Conservation (phyloP, 1,140 invertebrate species). For the Mercenaria mercenaria region DNA sequence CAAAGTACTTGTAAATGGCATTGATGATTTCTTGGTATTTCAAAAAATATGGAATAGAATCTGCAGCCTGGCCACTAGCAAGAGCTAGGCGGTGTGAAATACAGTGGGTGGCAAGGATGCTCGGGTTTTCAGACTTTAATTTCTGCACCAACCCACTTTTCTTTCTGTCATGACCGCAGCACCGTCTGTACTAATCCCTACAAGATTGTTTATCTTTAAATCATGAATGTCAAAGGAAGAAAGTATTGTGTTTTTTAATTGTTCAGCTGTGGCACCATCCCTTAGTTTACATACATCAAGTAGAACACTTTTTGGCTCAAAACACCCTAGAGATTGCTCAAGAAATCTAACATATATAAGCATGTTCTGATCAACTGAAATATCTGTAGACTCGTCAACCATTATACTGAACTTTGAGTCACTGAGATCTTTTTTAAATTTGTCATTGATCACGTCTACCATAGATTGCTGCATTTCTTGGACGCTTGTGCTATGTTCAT, state of each 20-base stretch:
- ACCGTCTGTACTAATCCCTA: slow-evolving; percentile 25
- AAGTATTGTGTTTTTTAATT: neutral
- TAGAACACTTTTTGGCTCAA: slow-evolving; percentile 17
- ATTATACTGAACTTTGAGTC: neutral
- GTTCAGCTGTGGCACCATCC: neutral
- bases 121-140: neutral
- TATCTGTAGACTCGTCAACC: slow-evolving; percentile 47
- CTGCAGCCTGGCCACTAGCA: slow-evolving; percentile 12
- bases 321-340: neutral
- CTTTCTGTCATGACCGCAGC: slow-evolving; percentile 10
- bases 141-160: neutral
- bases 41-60: slow-evolving; percentile 16
- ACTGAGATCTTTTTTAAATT: no score
- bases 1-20: slow-evolving; percentile 10
- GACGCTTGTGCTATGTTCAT: slow-evolving; percentile 8
- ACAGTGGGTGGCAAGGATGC: slow-evolving; percentile 3
- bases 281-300: slow-evolving; percentile 36
- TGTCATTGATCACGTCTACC: neutral
- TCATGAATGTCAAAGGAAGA: neutral
- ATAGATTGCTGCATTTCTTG: slow-evolving; percentile 15
- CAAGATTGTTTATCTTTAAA: neutral
- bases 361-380: slow-evolving; percentile 57
- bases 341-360: slow-evolving; percentile 20
- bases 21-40: slow-evolving; percentile 38
- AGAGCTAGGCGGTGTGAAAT: slow-evolving; percentile 10